These are phyloP conservation scores for Rhodeus uyekii DNA, from an alignment of 2,797 vertebrate species.

Conservation along the genomic window DNA sequence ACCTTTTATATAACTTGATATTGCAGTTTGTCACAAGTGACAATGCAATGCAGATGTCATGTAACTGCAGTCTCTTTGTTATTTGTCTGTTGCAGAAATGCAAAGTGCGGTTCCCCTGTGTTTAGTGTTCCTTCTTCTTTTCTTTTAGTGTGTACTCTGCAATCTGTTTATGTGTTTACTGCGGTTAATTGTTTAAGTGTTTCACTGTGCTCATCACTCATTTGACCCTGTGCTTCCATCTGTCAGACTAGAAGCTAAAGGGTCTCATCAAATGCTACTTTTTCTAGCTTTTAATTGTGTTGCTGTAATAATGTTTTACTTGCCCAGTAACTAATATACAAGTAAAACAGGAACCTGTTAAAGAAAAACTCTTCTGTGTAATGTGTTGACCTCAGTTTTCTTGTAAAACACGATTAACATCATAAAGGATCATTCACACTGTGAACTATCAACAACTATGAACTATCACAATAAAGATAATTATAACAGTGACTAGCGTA, in stretches of 20 bases:
- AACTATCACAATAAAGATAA: background rate
- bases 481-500: background rate
- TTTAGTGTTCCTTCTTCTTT: background rate
- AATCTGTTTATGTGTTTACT: background rate
- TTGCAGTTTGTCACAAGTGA: background rate
- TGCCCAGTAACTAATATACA: background rate
- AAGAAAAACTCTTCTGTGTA: background rate
- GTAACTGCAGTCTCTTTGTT: constrained; percentile 8
- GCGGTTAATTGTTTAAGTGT: background rate
- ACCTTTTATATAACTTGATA: background rate
- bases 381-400: background rate
- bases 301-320: background rate
- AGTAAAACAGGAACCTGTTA: constrained; percentile 10
- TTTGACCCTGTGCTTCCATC: background rate
- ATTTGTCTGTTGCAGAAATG: constrained; percentile 14
- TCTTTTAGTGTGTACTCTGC: background rate
- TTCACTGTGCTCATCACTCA: background rate
- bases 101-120: background rate
- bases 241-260: background rate
- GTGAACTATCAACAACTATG: background rate
- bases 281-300: background rate
- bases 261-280: background rate
- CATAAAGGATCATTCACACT: background rate
- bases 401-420: background rate
- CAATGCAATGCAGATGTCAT: background rate